phyloP scores from a whole-genome alignment of 2,888 invertebrate species.

The Vesta saturnalis region DNA sequence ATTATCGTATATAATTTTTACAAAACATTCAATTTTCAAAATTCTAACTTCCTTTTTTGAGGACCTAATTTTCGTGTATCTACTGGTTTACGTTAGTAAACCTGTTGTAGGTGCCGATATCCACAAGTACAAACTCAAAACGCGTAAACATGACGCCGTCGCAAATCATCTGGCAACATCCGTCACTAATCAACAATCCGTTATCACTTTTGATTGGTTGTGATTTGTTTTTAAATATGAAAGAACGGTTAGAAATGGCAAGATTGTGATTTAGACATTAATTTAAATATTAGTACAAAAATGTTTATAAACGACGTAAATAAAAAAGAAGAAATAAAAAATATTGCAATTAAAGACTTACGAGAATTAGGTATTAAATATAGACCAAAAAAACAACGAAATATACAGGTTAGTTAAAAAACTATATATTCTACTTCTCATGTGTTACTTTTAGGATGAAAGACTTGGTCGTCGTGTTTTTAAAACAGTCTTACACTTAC shows the following conservation, averaged over 20 bases:
- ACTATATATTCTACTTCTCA: constrained; percentile 12
- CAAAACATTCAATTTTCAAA: too few species aligned
- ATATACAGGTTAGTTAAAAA: constrained; percentile 58
- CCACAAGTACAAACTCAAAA: too few species aligned
- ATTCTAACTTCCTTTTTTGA: too few species aligned
- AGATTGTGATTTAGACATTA: too few species aligned
- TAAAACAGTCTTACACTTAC: constrained; percentile 64
- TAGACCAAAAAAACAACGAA: constrained; percentile 72
- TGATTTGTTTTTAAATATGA: background rate
- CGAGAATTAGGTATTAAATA: constrained; percentile 77
- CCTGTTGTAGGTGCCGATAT: too few species aligned
- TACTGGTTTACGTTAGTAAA: too few species aligned
- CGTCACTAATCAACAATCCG: background rate
- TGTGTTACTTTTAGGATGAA: constrained; percentile 47
- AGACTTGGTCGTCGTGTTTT: constrained; percentile 63
- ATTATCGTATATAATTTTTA: too few species aligned
- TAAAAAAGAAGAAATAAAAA: constrained; percentile 66
- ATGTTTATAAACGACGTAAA: constrained; percentile 68
- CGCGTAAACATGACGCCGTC: background rate
- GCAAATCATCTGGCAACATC: background rate
- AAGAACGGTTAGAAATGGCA: constrained; percentile 5
- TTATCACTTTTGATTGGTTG: background rate
- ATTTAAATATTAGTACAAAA: constrained; percentile 27
- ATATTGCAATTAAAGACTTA: constrained; percentile 71
- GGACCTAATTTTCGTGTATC: too few species aligned